Evolutionary conservation across 2,888 invertebrate genomes (phyloP), one percentile per base, ranked within the genome.

Genomic region (Hyposoter didymator): DNA sequence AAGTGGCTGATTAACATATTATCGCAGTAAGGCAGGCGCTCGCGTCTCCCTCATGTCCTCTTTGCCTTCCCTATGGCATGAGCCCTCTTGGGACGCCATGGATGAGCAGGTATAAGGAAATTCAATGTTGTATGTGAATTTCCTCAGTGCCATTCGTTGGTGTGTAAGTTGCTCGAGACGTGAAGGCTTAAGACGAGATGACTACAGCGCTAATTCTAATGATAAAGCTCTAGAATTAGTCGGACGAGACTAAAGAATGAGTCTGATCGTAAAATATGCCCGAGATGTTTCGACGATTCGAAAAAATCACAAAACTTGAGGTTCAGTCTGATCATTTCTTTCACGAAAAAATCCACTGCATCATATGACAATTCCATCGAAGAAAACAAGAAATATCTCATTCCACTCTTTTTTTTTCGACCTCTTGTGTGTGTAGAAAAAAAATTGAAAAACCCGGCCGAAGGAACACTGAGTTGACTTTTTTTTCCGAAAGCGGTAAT

Each of bases 1-100:
- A 88, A 90, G 87, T 87, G 88, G 88, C 88, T 90, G 89, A 91
- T 92, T 92, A 92, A 90, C 92, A 91, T 92, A 91, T 91, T 91
- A 91, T 92, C 92, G 90, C 88, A 76, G 87, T 85, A 87, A 90
- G 88, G 87, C 91, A 91, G 91, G 83, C 89, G 80, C 39, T 67
- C 72, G 79, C 52, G 72, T 69, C 62, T 62, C 76, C 78, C 72
- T 19, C 66, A 17, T 17, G 28, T 79, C 45, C 49, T 52, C 28
- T 59, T 59, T 59, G 59, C 14, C 12, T 59, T 59, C 59, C 59
- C 59, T 59, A 39, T 22, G 22, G 19, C 64, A 17, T 12, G 43
- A 72, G 67, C 67, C 73, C 64, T 70, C 49, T 66, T 70, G 22
- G 35, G 32, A 49, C 67, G 17, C 49, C 32, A n/a, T 76, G 72